Percentiles rank a stretch among this genome's conserved stretches.
Conservation (phyloP, 1,140 invertebrate genomes). For the Gryon sp. region DNA sequence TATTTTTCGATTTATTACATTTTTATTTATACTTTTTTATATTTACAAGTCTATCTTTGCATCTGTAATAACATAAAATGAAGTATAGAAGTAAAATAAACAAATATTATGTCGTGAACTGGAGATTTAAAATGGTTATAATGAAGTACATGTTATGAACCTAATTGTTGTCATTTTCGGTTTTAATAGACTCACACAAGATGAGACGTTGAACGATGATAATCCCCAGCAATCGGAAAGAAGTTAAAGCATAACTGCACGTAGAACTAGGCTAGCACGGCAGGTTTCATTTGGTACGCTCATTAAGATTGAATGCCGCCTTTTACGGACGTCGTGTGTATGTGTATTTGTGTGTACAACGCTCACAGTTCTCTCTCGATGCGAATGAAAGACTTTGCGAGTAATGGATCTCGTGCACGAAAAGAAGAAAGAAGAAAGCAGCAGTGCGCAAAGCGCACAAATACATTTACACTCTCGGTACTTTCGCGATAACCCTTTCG, state of each 20-base stretch:
- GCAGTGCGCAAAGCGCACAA: not conserved
- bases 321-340: conserved; percentile 40
- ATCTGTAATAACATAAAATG: no score
- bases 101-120: no score
- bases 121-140: conserved; percentile 15
- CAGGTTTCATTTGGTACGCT: conserved; percentile 48
- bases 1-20: no score
- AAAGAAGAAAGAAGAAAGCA: conserved; percentile 22
- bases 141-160: conserved; percentile 16
- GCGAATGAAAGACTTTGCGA: conserved; percentile 15
- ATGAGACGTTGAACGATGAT: conserved; percentile 47
- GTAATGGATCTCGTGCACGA: conserved; percentile 2
- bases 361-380: conserved; percentile 11
- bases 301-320: conserved; percentile 49
- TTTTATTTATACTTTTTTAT: no score
- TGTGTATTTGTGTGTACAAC: conserved; percentile 4
- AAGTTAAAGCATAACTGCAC: conserved; percentile 25
- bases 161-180: conserved; percentile 41
- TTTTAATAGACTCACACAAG: conserved; percentile 38
- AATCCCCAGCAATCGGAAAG: conserved; percentile 36
- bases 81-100: no score
- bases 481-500: conserved; percentile 40
- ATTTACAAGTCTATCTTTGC: no score
- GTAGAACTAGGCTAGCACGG: conserved; percentile 53
- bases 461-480: not conserved